Conservation (phyloP, 2,888 invertebrate species). For the Melangyna quadrimaculata region DNA sequence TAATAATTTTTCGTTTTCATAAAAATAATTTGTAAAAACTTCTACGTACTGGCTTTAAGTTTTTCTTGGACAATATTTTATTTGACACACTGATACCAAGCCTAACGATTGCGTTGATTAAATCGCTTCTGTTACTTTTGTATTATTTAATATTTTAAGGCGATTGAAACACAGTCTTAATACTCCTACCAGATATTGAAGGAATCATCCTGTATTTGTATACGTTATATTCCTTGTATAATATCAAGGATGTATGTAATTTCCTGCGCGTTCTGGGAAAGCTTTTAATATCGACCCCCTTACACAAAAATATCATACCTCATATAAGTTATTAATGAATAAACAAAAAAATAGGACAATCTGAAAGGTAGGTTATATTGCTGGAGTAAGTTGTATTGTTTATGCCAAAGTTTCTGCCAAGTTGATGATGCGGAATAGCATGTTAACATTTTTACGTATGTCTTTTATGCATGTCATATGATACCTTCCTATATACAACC, state of each 20-base stretch:
- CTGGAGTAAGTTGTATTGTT: slow-evolving; percentile 41
- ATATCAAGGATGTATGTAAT: slow-evolving; percentile 14
- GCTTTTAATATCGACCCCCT: slow-evolving; percentile 12
- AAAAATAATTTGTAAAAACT: too few relatives aligned
- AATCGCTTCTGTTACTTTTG: too few relatives aligned
- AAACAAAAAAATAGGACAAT: slow-evolving; percentile 26
- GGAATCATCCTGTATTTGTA: slow-evolving; percentile 22
- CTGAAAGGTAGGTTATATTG: slow-evolving; percentile 25
- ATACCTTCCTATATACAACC: slow-evolving; percentile 1
- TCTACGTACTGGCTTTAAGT: too few relatives aligned
- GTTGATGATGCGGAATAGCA: slow-evolving; percentile 58
- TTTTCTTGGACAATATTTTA: too few relatives aligned
- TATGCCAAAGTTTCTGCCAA: slow-evolving; percentile 38
- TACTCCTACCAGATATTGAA: not conserved
- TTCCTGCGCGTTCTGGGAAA: not conserved
- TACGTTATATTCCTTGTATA: not conserved
- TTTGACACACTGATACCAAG: too few relatives aligned
- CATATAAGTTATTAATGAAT: slow-evolving; percentile 63
- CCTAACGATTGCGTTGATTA: too few relatives aligned
- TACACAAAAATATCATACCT: not conserved
- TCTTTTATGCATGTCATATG: slow-evolving; percentile 52
- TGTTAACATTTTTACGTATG: slow-evolving; percentile 58
- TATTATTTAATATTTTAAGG: too few relatives aligned
- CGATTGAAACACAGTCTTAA: not conserved
- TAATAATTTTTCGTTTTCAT: too few relatives aligned